phyloP scores from a whole-genome alignment of 2,888 invertebrate species.

The Nemoura dubitans region DNA sequence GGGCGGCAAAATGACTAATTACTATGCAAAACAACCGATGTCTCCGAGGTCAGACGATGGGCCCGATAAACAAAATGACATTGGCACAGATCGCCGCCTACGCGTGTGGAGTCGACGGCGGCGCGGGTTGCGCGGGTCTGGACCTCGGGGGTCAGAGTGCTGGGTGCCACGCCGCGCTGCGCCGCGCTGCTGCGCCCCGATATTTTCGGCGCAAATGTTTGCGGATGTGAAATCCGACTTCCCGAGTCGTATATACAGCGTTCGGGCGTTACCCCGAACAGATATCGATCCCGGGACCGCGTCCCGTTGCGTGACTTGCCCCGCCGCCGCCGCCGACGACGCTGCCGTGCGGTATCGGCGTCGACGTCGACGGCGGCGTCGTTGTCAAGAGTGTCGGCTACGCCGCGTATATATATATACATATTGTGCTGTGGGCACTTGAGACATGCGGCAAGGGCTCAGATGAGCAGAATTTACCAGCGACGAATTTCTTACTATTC shows the following conservation, averaged over 20 bases:
- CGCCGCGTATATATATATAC: background rate
- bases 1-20: background rate
- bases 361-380: background rate
- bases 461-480: background rate
- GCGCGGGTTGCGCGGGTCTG: slow-evolving; percentile 22
- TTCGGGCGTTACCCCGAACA: slow-evolving; percentile 35
- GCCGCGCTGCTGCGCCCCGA: background rate
- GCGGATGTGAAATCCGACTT: slow-evolving; percentile 14
- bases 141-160: background rate
- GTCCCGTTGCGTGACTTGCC: slow-evolving; percentile 19
- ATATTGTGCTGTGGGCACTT: background rate
- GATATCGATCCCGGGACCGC: slow-evolving; percentile 35
- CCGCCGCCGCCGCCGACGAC: no score
- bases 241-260: slow-evolving; percentile 12
- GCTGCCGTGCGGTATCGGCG: background rate
- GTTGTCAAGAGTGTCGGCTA: background rate
- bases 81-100: slow-evolving; percentile 23
- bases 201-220: slow-evolving; percentile 19
- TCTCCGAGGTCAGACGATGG: background rate
- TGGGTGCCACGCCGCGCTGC: background rate
- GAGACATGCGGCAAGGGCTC: background rate
- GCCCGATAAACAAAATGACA: slow-evolving; percentile 23
- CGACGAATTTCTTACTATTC: background rate
- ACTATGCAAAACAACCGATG: background rate
- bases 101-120: background rate